Evolutionary conservation across 2,888 invertebrate species (phyloP), one percentile per base, ranked within the genome.

Genomic region (Philonicus albiceps): DNA sequence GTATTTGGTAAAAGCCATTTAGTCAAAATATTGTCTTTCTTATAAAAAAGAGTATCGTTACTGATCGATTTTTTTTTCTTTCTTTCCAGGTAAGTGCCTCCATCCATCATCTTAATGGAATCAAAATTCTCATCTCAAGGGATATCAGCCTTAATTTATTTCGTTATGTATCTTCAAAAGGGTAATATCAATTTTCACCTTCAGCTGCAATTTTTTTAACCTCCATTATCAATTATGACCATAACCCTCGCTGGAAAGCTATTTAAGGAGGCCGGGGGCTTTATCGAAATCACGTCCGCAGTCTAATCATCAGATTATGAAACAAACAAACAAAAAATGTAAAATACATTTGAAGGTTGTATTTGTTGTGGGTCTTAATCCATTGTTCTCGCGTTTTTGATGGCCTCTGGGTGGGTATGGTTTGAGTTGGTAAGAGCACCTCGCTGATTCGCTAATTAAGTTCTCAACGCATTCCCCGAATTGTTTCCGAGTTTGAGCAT

Each of bases 1-100:
- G 37, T 43, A 16, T n/a, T 49, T 19, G 0, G n/a, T 19, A 49
- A 49, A 49, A 49, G 7, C 49, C 49, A 19, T 49, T 49, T 49
- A 49, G 6, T 19, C 0, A 49, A 19, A 49, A 49, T n/a, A 49
- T 49, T 49, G n/a, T 49, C 6, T n/a, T 49, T n/a, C 19, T 64
- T 8, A 19, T 22, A 64, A 1, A 64, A 64, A 19, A 11, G 27
- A 7, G 27, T 19, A 64, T 64, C 3, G 0, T n/a, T 19, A 27
- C 2, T 64, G 64, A 64, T 11, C 22, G 11, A 7, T 1, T 19
- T 80, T 34, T 7, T 80, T 81, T 81, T 31, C n/a, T 81, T 81
- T 64, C 34, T 34, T 81, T 81, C 53, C 64, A 81, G 81, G 81
- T 81, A 81, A 81, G 81, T 81, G 43, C 34, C 31, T 31, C 55